These are phyloP conservation scores for Maccullochella peelii DNA, from an alignment of 2,113 vertebrate genomes.

Conservation along the genomic window DNA sequence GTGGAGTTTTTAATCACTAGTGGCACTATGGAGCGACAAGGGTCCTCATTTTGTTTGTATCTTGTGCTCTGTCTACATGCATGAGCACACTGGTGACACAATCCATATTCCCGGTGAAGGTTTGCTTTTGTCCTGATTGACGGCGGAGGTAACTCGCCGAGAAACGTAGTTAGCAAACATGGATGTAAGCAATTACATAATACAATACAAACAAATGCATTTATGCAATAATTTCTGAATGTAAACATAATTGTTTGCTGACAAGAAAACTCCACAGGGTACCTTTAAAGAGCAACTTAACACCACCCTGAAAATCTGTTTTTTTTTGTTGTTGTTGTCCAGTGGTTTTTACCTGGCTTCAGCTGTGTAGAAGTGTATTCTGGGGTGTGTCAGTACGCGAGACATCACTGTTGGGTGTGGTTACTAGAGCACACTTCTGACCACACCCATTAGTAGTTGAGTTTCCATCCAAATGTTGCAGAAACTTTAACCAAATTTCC, in stretches of 20 bases:
- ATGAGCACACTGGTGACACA: background rate
- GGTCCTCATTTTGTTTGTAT: background rate
- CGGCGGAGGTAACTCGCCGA: background rate
- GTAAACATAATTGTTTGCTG: slow-evolving; percentile 14
- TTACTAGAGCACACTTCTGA: background rate
- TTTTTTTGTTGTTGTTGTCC: background rate
- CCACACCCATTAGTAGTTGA: background rate
- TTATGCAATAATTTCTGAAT: slow-evolving; percentile 40
- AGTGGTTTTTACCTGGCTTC: background rate
- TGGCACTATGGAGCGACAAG: background rate
- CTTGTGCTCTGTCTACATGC: background rate
- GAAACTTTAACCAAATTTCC: background rate
- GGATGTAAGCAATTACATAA: background rate
- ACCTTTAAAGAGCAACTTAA: slow-evolving; percentile 30
- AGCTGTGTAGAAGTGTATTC: background rate
- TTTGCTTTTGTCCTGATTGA: background rate
- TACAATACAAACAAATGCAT: background rate
- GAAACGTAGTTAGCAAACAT: background rate
- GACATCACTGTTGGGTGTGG: background rate
- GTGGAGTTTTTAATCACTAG: slow-evolving; percentile 27
- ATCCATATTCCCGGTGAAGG: background rate
- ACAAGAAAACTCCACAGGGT: slow-evolving; percentile 40
- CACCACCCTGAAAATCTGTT: slow-evolving; percentile 14
- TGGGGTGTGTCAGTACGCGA: background rate
- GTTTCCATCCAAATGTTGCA: background rate